phyloP scores from a whole-genome alignment of 1,140 invertebrate genomes.

The Drosophila mayri region DNA sequence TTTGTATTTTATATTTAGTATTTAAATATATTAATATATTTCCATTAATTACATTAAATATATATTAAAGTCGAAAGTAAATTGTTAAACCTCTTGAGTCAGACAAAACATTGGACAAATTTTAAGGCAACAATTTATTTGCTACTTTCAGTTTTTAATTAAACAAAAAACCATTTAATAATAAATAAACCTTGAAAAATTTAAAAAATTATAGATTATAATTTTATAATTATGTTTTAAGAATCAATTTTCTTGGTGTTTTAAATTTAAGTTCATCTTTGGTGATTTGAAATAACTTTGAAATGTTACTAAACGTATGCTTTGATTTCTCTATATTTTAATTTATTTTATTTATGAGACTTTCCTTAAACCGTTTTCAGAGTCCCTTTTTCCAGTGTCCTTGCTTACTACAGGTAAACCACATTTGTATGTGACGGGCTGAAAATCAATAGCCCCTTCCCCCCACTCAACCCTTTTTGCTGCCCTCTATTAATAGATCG shows the following conservation, averaged over 20 bases:
- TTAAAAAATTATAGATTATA: too few relatives aligned
- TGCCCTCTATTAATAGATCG: slow-evolving; percentile 68
- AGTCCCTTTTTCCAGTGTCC: background rate
- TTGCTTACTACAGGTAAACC: slow-evolving; percentile 38
- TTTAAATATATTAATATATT: too few relatives aligned
- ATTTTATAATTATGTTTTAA: background rate
- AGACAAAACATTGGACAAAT: too few relatives aligned
- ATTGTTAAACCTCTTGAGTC: too few relatives aligned
- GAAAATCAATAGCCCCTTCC: slow-evolving; percentile 66
- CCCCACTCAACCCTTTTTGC: slow-evolving; percentile 35
- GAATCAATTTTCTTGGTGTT: too few relatives aligned
- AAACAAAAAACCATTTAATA: too few relatives aligned
- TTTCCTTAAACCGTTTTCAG: background rate
- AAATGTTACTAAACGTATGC: background rate
- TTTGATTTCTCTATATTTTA: background rate
- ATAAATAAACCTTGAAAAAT: background rate
- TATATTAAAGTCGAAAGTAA: too few relatives aligned
- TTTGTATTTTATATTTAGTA: background rate
- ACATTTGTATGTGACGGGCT: slow-evolving; percentile 61
- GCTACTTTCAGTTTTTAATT: too few relatives aligned
- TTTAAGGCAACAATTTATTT: too few relatives aligned
- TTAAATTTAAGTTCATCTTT: too few relatives aligned
- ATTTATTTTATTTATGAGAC: background rate
- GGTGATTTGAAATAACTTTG: background rate
- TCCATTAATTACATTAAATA: too few relatives aligned